phyloP scores from a whole-genome alignment of 2,797 vertebrate species.

The Brotula barbata region DNA sequence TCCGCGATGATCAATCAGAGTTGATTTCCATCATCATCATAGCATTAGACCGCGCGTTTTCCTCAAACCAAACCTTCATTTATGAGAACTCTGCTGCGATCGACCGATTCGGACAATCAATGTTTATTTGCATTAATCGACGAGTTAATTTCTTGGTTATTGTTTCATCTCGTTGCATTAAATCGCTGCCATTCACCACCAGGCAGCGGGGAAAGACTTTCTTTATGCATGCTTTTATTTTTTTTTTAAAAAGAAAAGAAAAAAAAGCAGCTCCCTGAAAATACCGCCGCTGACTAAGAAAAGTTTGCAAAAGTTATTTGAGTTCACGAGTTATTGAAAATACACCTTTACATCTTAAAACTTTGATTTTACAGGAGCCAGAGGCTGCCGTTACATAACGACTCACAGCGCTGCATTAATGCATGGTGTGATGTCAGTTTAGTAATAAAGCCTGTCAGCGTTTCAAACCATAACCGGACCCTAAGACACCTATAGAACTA shows the following conservation, averaged over 20 bases:
- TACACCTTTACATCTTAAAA: conserved; percentile 31
- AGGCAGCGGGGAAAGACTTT: background rate
- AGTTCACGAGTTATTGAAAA: conserved; percentile 35
- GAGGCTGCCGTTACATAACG: conserved; percentile 33
- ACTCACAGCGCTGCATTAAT: conserved; percentile 34
- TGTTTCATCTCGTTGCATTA: conserved; percentile 34
- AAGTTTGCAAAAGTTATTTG: conserved; percentile 27
- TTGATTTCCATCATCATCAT: too few species aligned
- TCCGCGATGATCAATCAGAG: background rate
- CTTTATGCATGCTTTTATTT: background rate
- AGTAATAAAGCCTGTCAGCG: conserved; percentile 31
- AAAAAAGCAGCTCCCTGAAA: conserved; percentile 5
- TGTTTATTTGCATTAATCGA: too few species aligned
- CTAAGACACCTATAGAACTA: conserved; percentile 25
- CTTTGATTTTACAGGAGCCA: conserved; percentile 33
- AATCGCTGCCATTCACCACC: conserved; percentile 4
- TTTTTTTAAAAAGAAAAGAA: background rate
- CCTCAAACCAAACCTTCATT: too few species aligned
- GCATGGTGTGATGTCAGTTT: conserved; percentile 30
- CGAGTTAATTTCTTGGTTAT: too few species aligned
- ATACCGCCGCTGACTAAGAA: background rate
- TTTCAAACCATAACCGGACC: conserved; percentile 23
- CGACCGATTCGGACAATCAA: too few species aligned
- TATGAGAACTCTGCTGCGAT: too few species aligned
- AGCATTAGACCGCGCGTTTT: too few species aligned